Base-by-base conservation (phyloP, 2,797 vertebrate species). In the Tachyglossus aculeatus region DNA sequence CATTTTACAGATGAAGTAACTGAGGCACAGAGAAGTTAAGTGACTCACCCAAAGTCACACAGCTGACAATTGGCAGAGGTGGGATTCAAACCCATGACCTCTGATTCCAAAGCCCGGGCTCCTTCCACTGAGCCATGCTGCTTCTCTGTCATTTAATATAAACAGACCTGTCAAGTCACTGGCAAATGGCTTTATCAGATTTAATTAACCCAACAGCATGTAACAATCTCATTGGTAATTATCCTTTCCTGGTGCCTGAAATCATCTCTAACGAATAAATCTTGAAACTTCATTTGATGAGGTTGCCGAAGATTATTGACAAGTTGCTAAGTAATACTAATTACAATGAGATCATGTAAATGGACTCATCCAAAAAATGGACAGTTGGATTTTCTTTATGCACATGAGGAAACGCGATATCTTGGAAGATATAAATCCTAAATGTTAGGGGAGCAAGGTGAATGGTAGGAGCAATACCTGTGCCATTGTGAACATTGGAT, bases 261-360 rank as follows among this genome's bases (percentile, higher is more conserved):
- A 78, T 58, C 51, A 19, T 29, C 77, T 61, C 34, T 22, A 53
- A 65, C 74, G 80, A 76, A 80, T 85, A 81, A 71, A 82, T 76
- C 74, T 73, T 69, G 74, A 34, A 19, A 40, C 66, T 73, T 64
- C 60, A 52, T 48, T 64, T 64, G 78, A 52, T 76, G 55, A 78
- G 48, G 4, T 70, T 38, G 34, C 2, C 9, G 64, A 83, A 81
- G 74, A 54, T 54, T 58, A 78, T 83, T 72, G 74, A 37, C 82
- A 74, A 56, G 77, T 78, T 59, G 15, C 60, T 32, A 34, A 65
- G 55, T 29, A 53, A 71, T 84, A 68, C 74, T 87, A 88, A 86
- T 86, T 85, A 54, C 78, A 82, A 78, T 71, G 76, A 83, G 82
- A 51, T 27, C 16, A 84, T 81, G 72, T 60, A 85, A 84, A 89